Conservation (phyloP, 2,113 vertebrate species). For the Plotosus lineatus region DNA sequence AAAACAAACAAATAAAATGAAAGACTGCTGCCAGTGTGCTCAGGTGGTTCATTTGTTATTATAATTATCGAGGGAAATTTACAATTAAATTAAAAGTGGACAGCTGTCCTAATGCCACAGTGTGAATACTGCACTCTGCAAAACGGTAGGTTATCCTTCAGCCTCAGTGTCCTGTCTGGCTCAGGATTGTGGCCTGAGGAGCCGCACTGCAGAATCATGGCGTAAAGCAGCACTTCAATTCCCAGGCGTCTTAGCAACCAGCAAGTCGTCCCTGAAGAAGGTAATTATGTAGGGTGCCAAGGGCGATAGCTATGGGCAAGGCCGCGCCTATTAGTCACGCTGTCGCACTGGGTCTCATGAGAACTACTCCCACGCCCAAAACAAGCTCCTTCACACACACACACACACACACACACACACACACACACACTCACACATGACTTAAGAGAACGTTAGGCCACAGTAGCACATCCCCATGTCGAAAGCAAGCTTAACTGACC, state of each 20-base stretch:
- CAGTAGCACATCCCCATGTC: background rate
- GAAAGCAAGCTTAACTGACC: conserved; percentile 9
- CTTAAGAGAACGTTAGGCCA: conserved; percentile 2
- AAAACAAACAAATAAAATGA: background rate
- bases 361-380: conserved; percentile 3
- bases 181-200: background rate
- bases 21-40: background rate
- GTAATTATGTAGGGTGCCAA: conserved; percentile 24
- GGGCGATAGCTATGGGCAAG: conserved; percentile 24
- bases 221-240: conserved; percentile 23
- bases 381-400: background rate
- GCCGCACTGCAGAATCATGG: conserved; percentile 26
- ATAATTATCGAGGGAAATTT: background rate
- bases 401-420: background rate
- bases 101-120: conserved; percentile 17
- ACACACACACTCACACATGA: background rate
- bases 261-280: conserved; percentile 11
- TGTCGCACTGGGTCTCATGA: conserved; percentile 12
- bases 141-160: background rate
- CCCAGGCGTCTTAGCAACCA: conserved; percentile 41
- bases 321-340: conserved; percentile 32
- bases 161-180: background rate
- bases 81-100: background rate
- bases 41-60: background rate
- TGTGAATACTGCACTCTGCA: background rate